Percentiles rank a stretch among this genome's conserved stretches.
phyloP scores from a whole-genome alignment of 2,888 invertebrate genomes.

The Trichogramma evanescens region DNA sequence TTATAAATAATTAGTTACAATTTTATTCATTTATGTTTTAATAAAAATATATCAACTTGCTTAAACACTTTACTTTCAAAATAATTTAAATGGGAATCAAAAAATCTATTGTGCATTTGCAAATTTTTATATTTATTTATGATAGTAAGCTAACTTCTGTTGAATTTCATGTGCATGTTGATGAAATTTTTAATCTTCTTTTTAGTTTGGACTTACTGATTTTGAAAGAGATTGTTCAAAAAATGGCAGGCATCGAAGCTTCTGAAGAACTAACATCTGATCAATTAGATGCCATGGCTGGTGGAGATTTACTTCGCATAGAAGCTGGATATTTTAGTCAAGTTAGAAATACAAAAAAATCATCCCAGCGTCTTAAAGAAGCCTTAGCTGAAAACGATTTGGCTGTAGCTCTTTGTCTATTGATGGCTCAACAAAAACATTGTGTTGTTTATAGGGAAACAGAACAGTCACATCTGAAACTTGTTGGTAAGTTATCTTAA shows the following conservation, averaged over 20 bases:
- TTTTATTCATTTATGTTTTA: too few species aligned
- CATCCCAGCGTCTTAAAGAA: conserved; percentile 89
- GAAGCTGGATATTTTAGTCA: conserved; percentile 98
- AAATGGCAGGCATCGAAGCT: conserved; percentile 98
- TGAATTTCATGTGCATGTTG: too few species aligned
- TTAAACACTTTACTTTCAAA: neutral
- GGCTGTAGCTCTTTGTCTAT: conserved; percentile 83
- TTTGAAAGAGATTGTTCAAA: conserved; percentile 94
- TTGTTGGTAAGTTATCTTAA: conserved; percentile 59
- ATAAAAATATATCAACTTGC: too few species aligned
- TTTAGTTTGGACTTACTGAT: conserved; percentile 81
- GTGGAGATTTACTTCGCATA: conserved; percentile 88
- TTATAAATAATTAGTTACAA: too few species aligned
- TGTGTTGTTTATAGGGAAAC: conserved; percentile 85
- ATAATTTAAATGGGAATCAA: neutral
- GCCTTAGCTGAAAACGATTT: conserved; percentile 89
- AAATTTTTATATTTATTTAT: neutral
- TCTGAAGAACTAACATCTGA: conserved; percentile 93
- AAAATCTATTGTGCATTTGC: neutral
- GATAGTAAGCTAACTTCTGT: too few species aligned
- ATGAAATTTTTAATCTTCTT: conserved; percentile 18
- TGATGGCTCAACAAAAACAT: conserved; percentile 95
- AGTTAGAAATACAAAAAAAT: conserved; percentile 92
- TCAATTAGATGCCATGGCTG: conserved; percentile 93
- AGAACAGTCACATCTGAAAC: conserved; percentile 74